phyloP scores from a whole-genome alignment of 2,113 vertebrate genomes.

The Dasyornis broadbenti region DNA sequence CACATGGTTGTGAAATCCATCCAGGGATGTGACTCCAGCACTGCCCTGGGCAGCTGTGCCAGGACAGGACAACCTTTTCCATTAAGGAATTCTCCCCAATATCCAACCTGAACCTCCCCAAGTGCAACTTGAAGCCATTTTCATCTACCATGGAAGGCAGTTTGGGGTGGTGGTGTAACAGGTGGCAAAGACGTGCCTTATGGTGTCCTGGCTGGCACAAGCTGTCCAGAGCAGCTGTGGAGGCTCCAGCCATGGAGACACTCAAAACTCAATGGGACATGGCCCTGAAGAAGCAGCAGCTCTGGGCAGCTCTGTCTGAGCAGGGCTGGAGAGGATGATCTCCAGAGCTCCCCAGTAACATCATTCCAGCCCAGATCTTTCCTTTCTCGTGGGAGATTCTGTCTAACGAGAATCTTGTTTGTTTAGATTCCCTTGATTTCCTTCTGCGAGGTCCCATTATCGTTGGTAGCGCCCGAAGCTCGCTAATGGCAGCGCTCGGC shows the following conservation, averaged over 20 bases:
- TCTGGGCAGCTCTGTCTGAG: neutral
- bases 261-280: fast-evolving
- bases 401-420: neutral
- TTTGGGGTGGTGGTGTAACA: neutral
- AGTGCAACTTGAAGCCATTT: fast-evolving
- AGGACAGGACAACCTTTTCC: neutral
- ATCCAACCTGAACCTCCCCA: neutral
- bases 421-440: neutral
- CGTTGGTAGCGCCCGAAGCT: neutral
- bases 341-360: neutral
- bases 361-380: neutral
- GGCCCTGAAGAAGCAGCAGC: neutral
- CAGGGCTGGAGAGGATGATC: fast-evolving
- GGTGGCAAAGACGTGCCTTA: fast-evolving
- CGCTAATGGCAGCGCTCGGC: fast-evolving
- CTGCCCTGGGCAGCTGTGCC: neutral
- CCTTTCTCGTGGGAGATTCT: neutral
- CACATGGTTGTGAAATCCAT: neutral
- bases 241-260: neutral
- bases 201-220: neutral
- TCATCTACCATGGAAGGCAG: fast-evolving
- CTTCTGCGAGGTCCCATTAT: neutral
- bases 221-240: neutral
- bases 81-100: fast-evolving
- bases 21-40: neutral